Evolutionary conservation across 2,888 invertebrate species (phyloP).

Genomic region (Mylabris sibirica): DNA sequence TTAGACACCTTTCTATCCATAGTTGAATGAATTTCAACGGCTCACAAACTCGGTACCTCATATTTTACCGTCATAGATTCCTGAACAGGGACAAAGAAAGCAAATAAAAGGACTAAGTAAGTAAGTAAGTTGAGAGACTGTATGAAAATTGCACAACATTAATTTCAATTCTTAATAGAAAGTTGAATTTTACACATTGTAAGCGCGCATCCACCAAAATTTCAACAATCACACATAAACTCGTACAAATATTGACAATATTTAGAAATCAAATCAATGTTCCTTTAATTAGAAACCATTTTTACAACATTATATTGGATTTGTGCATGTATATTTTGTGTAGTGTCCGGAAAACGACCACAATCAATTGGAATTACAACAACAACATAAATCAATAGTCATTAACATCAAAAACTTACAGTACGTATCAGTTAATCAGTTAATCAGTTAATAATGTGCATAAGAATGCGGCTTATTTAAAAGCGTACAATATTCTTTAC

Average conservation of each 20-base stretch:
- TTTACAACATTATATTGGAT: not conserved
- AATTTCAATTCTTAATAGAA: not conserved
- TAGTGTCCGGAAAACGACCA: constrained; percentile 7
- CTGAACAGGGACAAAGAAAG: not conserved
- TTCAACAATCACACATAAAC: not conserved
- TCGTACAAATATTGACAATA: too few relatives aligned
- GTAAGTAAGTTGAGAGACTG: not conserved
- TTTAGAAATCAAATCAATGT: too few relatives aligned
- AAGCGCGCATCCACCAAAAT: not conserved
- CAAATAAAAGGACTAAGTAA: not conserved
- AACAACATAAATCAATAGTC: constrained; percentile 27
- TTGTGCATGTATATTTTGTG: not conserved
- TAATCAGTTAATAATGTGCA: constrained; percentile 49
- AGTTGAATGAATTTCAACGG: not conserved
- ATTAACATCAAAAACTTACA: constrained; percentile 41
- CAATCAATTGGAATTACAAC: constrained; percentile 29
- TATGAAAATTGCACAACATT: not conserved
- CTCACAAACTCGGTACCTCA: not conserved
- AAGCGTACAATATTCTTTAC: too few relatives aligned
- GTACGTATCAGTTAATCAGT: constrained; percentile 40
- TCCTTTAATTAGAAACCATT: too few relatives aligned
- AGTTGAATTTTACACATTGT: not conserved
- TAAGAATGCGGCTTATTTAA: too few relatives aligned
- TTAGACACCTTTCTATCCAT: not conserved
- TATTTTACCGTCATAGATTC: not conserved